Conservation (phyloP, 2,797 vertebrate genomes). For the Hafferia zeledoni region DNA sequence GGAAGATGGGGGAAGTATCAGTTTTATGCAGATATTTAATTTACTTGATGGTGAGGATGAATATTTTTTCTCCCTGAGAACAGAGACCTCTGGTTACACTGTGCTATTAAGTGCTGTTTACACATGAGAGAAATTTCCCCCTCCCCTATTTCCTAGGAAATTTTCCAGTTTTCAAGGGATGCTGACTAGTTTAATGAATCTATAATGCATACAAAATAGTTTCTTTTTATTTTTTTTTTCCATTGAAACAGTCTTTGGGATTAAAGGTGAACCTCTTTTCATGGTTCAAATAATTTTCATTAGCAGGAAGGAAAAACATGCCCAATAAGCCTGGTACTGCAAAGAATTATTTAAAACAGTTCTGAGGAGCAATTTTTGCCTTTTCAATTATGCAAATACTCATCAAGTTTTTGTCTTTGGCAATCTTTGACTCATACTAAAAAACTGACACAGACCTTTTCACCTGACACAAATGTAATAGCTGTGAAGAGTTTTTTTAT, state of each 20-base stretch:
- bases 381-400: conserved; percentile 67
- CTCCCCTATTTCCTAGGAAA: neutral
- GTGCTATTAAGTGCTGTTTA: neutral
- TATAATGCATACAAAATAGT: neutral
- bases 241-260: neutral
- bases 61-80: neutral
- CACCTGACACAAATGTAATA: conserved; percentile 31
- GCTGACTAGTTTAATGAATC: neutral
- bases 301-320: conserved; percentile 40
- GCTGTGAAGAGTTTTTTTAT: neutral
- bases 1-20: neutral
- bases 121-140: neutral
- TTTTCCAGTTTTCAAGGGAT: neutral
- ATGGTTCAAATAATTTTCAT: conserved; percentile 57
- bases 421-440: conserved; percentile 42
- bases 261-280: conserved; percentile 51
- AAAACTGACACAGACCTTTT: conserved; percentile 39
- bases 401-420: conserved; percentile 61
- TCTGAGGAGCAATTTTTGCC: conserved; percentile 57
- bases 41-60: neutral
- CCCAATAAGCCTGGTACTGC: neutral
- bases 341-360: conserved; percentile 38
- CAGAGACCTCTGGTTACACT: neutral
- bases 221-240: neutral
- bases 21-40: neutral